A percentile compares a stretch with the other conserved stretches of the same genome.
Conservation (phyloP, 2,113 vertebrate species). For the Phyllostomus discolor region DNA sequence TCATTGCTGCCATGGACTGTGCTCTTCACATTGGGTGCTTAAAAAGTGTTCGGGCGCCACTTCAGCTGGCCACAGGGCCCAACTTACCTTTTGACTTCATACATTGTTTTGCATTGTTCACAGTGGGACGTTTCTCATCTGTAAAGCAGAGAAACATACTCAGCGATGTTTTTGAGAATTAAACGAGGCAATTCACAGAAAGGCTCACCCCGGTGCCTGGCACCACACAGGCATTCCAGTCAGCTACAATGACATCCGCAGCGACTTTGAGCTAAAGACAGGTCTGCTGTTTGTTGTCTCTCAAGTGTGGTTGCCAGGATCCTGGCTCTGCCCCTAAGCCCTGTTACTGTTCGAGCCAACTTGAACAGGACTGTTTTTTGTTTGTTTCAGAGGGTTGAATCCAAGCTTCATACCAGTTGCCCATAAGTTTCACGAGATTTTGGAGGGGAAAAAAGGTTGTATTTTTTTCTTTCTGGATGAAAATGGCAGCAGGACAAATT, state of each 20-base stretch:
- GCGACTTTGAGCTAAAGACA: too few species aligned
- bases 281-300: not conserved
- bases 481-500: not conserved
- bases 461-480: not conserved
- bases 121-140: not conserved
- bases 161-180: not conserved
- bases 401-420: not conserved
- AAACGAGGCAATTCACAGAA: not conserved
- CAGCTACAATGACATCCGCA: not conserved
- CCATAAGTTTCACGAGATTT: not conserved
- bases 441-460: rapidly evolving
- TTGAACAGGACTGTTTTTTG: not conserved
- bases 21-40: not conserved
- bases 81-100: not conserved
- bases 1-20: not conserved
- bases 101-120: not conserved
- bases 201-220: not conserved
- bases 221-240: not conserved
- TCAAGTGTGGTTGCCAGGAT: not conserved
- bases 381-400: not conserved
- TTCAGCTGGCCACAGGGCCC: not conserved
- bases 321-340: not conserved
- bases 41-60: not conserved
- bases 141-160: not conserved
- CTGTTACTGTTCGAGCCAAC: not conserved